Evolutionary conservation across 2,113 vertebrate species (phyloP).

Genomic region (Syrrhaptes paradoxus): DNA sequence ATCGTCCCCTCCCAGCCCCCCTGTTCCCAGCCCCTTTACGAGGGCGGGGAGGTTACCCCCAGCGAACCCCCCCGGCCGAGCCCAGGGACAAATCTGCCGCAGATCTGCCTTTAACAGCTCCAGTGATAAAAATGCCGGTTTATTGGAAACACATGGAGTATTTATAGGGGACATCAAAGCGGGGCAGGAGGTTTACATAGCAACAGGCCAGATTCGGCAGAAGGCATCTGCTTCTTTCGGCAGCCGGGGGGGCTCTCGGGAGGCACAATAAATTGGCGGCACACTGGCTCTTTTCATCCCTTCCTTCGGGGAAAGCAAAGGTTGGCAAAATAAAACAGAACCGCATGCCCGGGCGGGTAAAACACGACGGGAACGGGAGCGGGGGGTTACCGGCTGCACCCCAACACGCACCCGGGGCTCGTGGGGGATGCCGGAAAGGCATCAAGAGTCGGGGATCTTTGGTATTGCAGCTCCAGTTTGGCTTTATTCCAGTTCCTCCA

Average conservation of each 20-base stretch:
- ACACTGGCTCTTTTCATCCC: conserved; percentile 25
- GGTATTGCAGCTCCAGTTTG: rapidly evolving
- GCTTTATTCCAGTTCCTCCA: rapidly evolving
- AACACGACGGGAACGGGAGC: conserved; percentile 31
- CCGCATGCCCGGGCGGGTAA: conserved; percentile 10
- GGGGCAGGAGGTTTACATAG: conserved; percentile 54
- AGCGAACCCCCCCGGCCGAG: not conserved
- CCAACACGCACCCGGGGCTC: rapidly evolving
- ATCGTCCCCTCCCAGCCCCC: not conserved
- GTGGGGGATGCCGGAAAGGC: not conserved
- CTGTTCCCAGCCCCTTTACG: not conserved
- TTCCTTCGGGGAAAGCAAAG: not conserved
- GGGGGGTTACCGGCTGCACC: not conserved
- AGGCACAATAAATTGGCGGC: conserved; percentile 2
- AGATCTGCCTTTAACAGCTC: conserved; percentile 50
- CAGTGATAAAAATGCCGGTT: conserved; percentile 31
- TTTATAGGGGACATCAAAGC: conserved; percentile 67
- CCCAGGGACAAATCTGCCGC: not conserved
- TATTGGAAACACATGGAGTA: conserved; percentile 71
- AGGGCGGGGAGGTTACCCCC: not conserved
- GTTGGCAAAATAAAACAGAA: conserved; percentile 41
- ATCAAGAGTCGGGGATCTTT: rapidly evolving
- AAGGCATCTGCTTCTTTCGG: conserved; percentile 63
- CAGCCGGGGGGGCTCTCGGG: conserved; percentile 24
- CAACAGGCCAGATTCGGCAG: conserved; percentile 55